These are phyloP conservation scores for Armadillidium nasatum DNA, from an alignment of 1,140 invertebrate genomes.

Conservation along the genomic window DNA sequence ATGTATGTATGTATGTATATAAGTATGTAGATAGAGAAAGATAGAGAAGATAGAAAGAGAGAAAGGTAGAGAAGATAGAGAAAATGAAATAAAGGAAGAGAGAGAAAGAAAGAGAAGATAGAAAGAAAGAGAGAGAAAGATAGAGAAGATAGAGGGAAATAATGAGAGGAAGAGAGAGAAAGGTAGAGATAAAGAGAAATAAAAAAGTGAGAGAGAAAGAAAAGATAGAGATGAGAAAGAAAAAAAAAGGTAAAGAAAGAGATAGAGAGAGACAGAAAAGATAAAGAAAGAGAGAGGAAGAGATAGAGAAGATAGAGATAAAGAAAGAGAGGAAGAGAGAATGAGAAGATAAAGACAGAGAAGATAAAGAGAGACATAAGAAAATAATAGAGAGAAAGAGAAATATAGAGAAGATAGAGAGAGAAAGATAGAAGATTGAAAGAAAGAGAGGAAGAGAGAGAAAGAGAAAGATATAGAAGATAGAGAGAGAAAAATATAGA, in stretches of 20 bases:
- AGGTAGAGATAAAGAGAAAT: too few relatives aligned
- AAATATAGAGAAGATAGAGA: background rate
- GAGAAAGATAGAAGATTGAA: background rate
- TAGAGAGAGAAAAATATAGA: background rate
- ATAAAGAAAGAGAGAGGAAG: too few relatives aligned
- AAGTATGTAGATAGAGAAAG: too few relatives aligned
- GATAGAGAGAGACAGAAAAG: too few relatives aligned
- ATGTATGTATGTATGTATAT: too few relatives aligned
- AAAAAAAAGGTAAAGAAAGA: too few relatives aligned
- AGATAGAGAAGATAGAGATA: too few relatives aligned
- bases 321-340: background rate
- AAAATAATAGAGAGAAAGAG: background rate
- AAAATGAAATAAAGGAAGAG: too few relatives aligned
- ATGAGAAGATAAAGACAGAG: background rate
- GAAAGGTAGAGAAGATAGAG: background rate
- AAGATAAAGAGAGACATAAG: background rate
- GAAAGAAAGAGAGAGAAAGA: background rate
- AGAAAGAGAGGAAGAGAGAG: background rate
- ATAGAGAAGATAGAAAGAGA: background rate
- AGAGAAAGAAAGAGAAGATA: background rate
- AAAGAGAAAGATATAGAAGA: background rate
- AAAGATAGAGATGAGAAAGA: too few relatives aligned
- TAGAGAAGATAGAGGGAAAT: background rate
- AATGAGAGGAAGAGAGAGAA: background rate
- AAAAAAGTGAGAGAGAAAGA: too few relatives aligned